These are phyloP conservation scores for Drosophila robusta DNA, from an alignment of 2,888 invertebrate species.

Conservation along the genomic window DNA sequence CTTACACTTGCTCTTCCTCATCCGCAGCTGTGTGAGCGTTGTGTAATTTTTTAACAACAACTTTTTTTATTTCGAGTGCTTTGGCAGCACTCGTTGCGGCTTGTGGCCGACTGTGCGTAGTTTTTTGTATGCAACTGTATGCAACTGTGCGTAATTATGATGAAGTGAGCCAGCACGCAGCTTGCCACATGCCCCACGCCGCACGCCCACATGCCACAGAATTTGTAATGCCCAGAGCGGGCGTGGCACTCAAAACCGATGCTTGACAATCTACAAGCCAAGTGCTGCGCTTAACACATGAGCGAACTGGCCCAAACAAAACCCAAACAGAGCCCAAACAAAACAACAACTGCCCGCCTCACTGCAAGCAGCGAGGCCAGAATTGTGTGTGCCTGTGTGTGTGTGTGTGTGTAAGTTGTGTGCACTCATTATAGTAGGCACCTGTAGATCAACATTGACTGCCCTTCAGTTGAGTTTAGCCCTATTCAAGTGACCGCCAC, in stretches of 20 bases:
- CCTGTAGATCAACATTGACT: slow-evolving; percentile 73
- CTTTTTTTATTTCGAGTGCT: slow-evolving; percentile 64
- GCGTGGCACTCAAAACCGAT: slow-evolving; percentile 61
- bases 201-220: slow-evolving; percentile 51
- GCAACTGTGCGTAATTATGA: slow-evolving; percentile 77
- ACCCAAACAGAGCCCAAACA: slow-evolving; percentile 40
- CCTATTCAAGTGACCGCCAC: slow-evolving; percentile 58
- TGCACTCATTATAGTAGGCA: slow-evolving; percentile 51
- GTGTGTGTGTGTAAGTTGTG: slow-evolving; percentile 18
- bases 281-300: slow-evolving; percentile 53
- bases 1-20: background rate
- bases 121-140: slow-evolving; percentile 46
- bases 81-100: slow-evolving; percentile 43
- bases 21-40: slow-evolving; percentile 43
- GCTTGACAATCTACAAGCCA: slow-evolving; percentile 64
- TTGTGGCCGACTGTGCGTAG: slow-evolving; percentile 27
- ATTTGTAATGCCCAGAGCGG: slow-evolving; percentile 58
- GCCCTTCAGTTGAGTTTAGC: slow-evolving; percentile 65
- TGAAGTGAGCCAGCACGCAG: slow-evolving; percentile 56
- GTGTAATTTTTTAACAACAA: slow-evolving; percentile 75
- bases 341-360: slow-evolving; percentile 34
- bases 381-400: slow-evolving; percentile 22
- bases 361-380: slow-evolving; percentile 33
- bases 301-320: slow-evolving; percentile 37
- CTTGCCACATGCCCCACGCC: slow-evolving; percentile 13